A percentile compares a stretch with the other conserved stretches of the same genome.
Evolutionary conservation across 2,797 vertebrate genomes (phyloP).

Genomic region (Onychomys torridus): DNA sequence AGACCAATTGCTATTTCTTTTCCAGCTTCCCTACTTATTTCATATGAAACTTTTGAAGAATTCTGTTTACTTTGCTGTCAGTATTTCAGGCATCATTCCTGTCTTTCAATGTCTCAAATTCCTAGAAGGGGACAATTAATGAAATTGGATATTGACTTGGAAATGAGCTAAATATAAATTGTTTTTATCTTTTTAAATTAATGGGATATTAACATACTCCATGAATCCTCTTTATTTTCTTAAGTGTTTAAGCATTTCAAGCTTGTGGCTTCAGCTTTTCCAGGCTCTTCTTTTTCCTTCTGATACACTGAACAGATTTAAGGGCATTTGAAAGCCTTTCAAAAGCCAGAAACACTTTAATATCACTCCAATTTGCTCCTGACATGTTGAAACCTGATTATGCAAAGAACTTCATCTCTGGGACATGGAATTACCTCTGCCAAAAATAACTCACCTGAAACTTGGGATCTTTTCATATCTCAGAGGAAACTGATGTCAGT

Average conservation of each 20-base stretch:
- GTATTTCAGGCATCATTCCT: not conserved
- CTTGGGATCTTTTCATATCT: constrained; percentile 57
- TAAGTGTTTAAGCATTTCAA: constrained; percentile 54
- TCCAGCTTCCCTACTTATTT: not conserved
- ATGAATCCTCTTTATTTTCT: constrained; percentile 36
- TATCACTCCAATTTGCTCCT: constrained; percentile 64
- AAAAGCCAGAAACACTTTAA: constrained; percentile 68
- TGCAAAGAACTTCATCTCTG: constrained; percentile 71
- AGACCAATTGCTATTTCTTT: not conserved
- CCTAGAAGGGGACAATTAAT: constrained; percentile 57
- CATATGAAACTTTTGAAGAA: not conserved
- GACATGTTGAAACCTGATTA: constrained; percentile 77
- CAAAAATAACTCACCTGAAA: constrained; percentile 73
- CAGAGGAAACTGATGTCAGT: constrained; percentile 23
- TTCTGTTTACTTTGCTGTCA: not conserved
- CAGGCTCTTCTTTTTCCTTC: constrained; percentile 56
- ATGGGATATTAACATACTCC: constrained; percentile 23
- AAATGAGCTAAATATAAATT: constrained; percentile 45
- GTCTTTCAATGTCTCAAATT: constrained; percentile 2
- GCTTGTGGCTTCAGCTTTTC: constrained; percentile 54
- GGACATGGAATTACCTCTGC: constrained; percentile 66
- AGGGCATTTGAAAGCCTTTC: constrained; percentile 67
- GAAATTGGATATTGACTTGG: not conserved
- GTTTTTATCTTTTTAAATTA: not conserved
- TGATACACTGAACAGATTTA: constrained; percentile 34